phyloP scores from a whole-genome alignment of 2,797 vertebrate genomes.

The Vultur gryphus region DNA sequence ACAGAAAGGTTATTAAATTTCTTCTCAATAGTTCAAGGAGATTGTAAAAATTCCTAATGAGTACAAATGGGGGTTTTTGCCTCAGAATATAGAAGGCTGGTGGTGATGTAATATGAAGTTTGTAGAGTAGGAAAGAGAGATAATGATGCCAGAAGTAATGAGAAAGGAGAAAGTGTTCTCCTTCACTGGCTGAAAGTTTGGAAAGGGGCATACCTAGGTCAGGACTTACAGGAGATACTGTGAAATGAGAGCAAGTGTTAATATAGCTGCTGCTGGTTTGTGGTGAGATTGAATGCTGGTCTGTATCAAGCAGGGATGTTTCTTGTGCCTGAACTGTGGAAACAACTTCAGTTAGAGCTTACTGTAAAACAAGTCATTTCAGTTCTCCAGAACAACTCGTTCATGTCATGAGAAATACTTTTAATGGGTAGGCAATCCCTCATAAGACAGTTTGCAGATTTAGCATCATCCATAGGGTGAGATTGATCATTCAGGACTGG shows the following conservation, averaged over 20 bases:
- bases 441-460: accelerated
- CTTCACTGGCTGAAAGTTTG: background rate
- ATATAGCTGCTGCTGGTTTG: background rate
- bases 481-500: background rate
- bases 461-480: accelerated
- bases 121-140: background rate
- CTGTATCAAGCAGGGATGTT: background rate
- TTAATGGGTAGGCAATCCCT: background rate
- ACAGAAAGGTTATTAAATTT: background rate
- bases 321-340: background rate
- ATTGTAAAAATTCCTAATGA: background rate
- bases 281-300: background rate
- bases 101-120: background rate
- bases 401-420: background rate
- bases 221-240: background rate
- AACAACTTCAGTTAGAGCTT: background rate
- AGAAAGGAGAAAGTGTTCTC: background rate
- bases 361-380: background rate
- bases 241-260: background rate
- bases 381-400: background rate
- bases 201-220: background rate
- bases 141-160: background rate
- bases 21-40: background rate
- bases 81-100: background rate
- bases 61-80: background rate